Evolutionary conservation across 2,888 invertebrate species (phyloP).

Genomic region (Petrolisthes cinctipes): DNA sequence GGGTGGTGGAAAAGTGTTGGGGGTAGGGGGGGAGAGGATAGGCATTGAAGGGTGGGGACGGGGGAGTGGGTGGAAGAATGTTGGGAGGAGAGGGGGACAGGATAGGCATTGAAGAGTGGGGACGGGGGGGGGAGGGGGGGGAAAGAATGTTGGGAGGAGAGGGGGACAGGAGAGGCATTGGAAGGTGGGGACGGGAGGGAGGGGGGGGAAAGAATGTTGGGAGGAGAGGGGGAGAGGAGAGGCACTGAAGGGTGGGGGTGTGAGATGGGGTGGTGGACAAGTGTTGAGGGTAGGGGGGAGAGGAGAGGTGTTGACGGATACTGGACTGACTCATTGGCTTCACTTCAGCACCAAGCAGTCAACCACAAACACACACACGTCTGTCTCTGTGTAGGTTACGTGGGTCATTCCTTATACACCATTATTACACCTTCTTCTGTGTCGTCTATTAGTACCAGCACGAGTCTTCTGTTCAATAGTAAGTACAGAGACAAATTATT

Average conservation of each 20-base stretch:
- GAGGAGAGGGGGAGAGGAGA: not conserved
- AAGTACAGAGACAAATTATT: too few species aligned
- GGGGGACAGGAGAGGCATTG: too few species aligned
- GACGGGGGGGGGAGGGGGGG: too few species aligned
- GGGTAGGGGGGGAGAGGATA: not conserved
- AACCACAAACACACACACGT: slow-evolving; percentile 27
- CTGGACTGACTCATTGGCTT: not conserved
- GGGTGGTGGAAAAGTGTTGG: too few species aligned
- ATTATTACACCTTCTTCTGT: not conserved
- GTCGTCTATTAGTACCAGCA: too few species aligned
- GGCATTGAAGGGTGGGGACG: not conserved
- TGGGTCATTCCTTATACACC: not conserved
- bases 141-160: too few species aligned
- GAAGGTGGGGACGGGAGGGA: not conserved
- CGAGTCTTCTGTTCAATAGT: too few species aligned
- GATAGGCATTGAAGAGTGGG: too few species aligned
- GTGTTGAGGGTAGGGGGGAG: not conserved
- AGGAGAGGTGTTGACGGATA: not conserved
- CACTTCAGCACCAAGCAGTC: slow-evolving; percentile 4
- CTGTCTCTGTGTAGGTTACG: not conserved
- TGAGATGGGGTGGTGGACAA: not conserved
- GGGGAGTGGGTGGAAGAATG: not conserved
- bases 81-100: too few species aligned
- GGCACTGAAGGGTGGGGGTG: not conserved
- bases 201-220: not conserved